These are phyloP conservation scores for Heterodera schachtii DNA, from an alignment of 1,140 invertebrate species.

Conservation along the genomic window DNA sequence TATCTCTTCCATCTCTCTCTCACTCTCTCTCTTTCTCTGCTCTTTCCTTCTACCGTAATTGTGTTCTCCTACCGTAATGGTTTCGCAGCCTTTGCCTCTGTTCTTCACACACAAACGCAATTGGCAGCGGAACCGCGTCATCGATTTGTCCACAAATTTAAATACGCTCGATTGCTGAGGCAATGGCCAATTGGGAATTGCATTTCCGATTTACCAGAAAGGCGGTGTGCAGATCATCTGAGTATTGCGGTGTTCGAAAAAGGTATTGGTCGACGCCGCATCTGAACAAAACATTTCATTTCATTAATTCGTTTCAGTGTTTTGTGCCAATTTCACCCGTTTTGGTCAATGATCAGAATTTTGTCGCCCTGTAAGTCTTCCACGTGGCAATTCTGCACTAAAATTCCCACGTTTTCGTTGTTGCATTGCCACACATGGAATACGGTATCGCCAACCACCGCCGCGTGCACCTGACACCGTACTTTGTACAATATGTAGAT, in stretches of 20 bases:
- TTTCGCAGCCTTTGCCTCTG: constrained; percentile 55
- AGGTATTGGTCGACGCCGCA: constrained; percentile 64
- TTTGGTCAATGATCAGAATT: constrained; percentile 64
- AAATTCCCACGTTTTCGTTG: constrained; percentile 59
- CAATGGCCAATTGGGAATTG: background rate
- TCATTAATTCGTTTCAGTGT: background rate
- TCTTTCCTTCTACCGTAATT: too few relatives aligned
- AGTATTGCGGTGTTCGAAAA: constrained; percentile 60
- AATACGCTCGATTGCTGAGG: constrained; percentile 64
- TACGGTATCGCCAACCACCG: constrained; percentile 54
- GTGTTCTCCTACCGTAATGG: constrained; percentile 49
- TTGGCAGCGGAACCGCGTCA: constrained; percentile 63
- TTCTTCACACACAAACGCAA: constrained; percentile 64
- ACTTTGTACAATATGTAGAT: background rate
- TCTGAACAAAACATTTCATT: constrained; percentile 38
- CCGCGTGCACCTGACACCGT: constrained; percentile 48
- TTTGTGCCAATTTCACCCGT: constrained; percentile 46
- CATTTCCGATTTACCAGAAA: constrained; percentile 42
- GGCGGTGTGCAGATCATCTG: constrained; percentile 56
- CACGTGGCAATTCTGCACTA: constrained; percentile 65
- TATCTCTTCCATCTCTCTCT: too few relatives aligned
- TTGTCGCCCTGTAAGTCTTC: constrained; percentile 63
- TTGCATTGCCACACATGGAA: constrained; percentile 64
- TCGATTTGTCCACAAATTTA: constrained; percentile 66
- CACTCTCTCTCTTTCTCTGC: too few relatives aligned